Evolutionary conservation across 2,888 invertebrate species (phyloP), one percentile per base, ranked within the genome.

Genomic region (Cerastoderma edule): DNA sequence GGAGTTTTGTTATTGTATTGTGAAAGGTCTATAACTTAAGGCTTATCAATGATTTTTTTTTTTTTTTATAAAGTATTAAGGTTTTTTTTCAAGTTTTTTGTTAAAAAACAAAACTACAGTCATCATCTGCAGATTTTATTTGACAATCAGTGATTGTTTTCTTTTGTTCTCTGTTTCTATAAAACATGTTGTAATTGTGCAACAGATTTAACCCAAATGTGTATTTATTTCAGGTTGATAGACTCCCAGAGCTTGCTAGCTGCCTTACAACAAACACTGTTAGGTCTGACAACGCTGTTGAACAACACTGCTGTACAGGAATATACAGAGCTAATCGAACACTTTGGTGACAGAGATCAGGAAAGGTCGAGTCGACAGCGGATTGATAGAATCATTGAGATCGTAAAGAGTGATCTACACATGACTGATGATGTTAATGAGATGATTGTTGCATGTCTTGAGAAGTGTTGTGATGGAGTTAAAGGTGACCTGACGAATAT

Each of bases 181-280:
- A 57, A 57, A 32, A 57, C 32, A 19, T 32, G 16, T 0, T 57
- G 57, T n/a, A n/a, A n/a, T n/a, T n/a, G n/a, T n/a, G n/a, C n/a
- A n/a, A n/a, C n/a, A n/a, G n/a, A n/a, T n/a, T n/a, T n/a, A n/a
- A n/a, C n/a, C n/a, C n/a, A n/a, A n/a, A n/a, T n/a, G n/a, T n/a
- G n/a, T n/a, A n/a, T 50, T 6, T 65, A 8, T 66, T 48, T 32
- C 66, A 66, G 66, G 50, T 22, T 30, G 8, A 30, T 66, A 22
- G 66, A 66, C 28, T 19, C 1, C 32, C 16, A 50, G 0, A 22
- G 32, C 50, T 48, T 50, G 22, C 24, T 33, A 33, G 30, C 24
- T 33, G 50, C 66, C 32, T 32, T 66, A 22, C 48, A 50, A 32
- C 66, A 66, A 10, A 66, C 66, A 28, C 24, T 66, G 32, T 22